Percentiles rank a stretch among this genome's conserved stretches.
Evolutionary conservation across 2,888 invertebrate genomes (phyloP).

Genomic region (Orchesellides sinensis): DNA sequence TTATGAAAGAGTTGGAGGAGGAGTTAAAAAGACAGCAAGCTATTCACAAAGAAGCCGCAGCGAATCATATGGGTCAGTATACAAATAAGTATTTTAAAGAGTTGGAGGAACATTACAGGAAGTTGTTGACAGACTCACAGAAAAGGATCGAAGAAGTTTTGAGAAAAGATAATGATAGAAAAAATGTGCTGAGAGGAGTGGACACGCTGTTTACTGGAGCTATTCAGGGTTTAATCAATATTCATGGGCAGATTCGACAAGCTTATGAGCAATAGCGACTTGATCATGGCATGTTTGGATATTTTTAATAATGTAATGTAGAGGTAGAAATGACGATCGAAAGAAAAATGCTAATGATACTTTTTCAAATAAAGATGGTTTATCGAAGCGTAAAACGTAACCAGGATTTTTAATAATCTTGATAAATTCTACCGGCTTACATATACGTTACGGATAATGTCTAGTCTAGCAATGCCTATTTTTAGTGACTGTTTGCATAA

Average conservation of each 20-base stretch:
- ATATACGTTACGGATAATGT: no score
- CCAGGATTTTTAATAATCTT: no score
- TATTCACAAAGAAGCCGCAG: slow-evolving; percentile 25
- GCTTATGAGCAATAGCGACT: slow-evolving; percentile 41
- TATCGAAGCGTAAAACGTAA: no score
- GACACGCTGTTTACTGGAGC: slow-evolving; percentile 40
- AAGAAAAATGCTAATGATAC: no score
- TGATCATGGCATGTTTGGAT: not conserved
- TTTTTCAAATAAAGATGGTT: no score
- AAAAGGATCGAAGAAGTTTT: slow-evolving; percentile 50
- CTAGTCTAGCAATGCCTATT: no score
- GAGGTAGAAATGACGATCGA: not conserved
- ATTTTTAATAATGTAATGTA: not conserved
- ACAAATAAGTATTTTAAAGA: slow-evolving; percentile 46
- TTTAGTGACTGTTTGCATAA: no score
- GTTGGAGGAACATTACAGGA: slow-evolving; percentile 43
- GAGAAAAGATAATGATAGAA: slow-evolving; percentile 39
- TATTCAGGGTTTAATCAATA: slow-evolving; percentile 48
- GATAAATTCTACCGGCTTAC: no score
- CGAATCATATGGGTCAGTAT: slow-evolving; percentile 19
- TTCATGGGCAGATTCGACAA: slow-evolving; percentile 51
- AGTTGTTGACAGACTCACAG: slow-evolving; percentile 36
- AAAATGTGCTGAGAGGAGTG: slow-evolving; percentile 38
- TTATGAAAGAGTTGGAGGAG: slow-evolving; percentile 38
- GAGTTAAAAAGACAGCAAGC: slow-evolving; percentile 40